Conservation (phyloP, 2,113 vertebrate genomes). For the Psammodynastes pulverulentus region DNA sequence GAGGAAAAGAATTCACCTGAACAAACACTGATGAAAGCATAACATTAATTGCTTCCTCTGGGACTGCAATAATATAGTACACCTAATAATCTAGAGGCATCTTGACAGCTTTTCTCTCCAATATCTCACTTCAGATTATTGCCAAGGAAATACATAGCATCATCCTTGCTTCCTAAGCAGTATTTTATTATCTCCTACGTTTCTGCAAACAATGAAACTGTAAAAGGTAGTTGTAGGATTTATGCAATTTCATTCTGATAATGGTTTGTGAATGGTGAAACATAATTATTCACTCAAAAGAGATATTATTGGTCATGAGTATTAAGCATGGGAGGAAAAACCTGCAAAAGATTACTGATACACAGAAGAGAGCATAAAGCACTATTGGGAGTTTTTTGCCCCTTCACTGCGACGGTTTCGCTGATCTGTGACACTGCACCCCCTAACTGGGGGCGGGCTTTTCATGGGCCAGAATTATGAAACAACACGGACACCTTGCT, state of each 20-base stretch:
- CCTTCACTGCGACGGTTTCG: too few relatives aligned
- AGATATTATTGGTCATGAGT: conserved; percentile 15
- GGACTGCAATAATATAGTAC: conserved; percentile 33
- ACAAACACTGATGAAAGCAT: conserved; percentile 32
- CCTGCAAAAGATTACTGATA: conserved; percentile 26
- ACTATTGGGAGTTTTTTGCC: neutral
- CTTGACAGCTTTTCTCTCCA: conserved; percentile 34
- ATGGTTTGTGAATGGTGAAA: conserved; percentile 21
- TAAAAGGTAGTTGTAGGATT: conserved; percentile 32
- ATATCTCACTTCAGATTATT: conserved; percentile 25
- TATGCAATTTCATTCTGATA: conserved; percentile 47
- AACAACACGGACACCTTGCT: too few relatives aligned
- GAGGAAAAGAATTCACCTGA: neutral
- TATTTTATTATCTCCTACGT: conserved; percentile 51
- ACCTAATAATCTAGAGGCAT: conserved; percentile 26
- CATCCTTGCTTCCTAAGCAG: conserved; percentile 37
- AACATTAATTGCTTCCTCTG: conserved; percentile 48
- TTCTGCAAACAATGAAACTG: conserved; percentile 40
- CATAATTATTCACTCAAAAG: conserved; percentile 30
- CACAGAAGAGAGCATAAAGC: neutral
- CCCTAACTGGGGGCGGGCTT: too few relatives aligned
- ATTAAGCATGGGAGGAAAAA: conserved; percentile 29
- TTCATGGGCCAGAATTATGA: too few relatives aligned
- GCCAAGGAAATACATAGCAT: conserved; percentile 43
- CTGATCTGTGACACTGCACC: too few relatives aligned